phyloP scores from a whole-genome alignment of 2,113 vertebrate genomes.

The Coturnix japonica region DNA sequence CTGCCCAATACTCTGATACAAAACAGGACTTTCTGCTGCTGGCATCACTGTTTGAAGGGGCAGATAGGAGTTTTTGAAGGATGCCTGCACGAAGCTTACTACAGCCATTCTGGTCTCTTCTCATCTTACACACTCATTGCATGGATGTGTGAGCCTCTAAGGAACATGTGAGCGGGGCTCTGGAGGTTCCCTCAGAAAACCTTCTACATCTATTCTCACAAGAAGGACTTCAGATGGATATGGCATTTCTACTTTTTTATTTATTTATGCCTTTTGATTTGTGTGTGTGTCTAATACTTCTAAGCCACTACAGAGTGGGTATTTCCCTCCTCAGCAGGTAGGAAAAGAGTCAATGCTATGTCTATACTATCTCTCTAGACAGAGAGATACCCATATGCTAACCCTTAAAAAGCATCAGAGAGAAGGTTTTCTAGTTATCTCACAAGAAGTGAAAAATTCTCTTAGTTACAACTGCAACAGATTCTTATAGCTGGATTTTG shows the following conservation, averaged over 20 bases:
- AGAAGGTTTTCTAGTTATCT: background rate
- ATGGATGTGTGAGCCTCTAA: background rate
- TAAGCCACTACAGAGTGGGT: background rate
- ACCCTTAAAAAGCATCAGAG: background rate
- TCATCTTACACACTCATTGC: background rate
- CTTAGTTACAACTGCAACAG: background rate
- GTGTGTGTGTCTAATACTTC: background rate
- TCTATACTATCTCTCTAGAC: background rate
- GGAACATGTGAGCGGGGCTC: rapidly evolving
- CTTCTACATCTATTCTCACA: background rate
- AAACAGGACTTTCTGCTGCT: background rate
- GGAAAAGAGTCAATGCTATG: background rate
- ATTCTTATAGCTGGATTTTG: background rate
- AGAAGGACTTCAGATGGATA: background rate
- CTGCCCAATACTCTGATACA: background rate
- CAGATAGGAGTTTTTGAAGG: background rate
- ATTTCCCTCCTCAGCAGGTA: background rate
- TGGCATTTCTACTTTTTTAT: background rate
- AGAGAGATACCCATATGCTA: background rate
- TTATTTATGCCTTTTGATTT: background rate
- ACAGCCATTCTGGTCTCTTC: background rate
- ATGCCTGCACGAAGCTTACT: background rate
- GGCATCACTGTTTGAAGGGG: background rate
- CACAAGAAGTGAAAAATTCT: background rate
- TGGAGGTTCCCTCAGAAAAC: background rate